Conservation (phyloP, 53 echinoderm and acorn worm genomes). For the Mesocentrotus franciscanus region DNA sequence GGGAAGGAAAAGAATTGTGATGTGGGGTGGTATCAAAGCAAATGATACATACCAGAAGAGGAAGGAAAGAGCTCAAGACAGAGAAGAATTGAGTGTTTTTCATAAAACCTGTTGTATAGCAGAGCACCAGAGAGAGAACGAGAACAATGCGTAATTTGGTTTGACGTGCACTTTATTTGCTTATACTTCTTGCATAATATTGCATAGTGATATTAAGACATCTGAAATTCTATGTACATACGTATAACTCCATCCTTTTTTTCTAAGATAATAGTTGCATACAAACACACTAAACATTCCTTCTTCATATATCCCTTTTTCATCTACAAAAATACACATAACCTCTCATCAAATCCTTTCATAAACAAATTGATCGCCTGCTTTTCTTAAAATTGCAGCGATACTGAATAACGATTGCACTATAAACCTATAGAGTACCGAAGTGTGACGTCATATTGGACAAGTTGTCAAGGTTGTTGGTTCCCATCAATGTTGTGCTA, state of each 20-base stretch:
- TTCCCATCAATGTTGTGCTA: too few relatives aligned
- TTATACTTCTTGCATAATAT: conserved; percentile 63
- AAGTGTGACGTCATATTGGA: too few relatives aligned
- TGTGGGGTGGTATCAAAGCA: background rate
- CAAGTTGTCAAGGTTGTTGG: too few relatives aligned
- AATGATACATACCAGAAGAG: background rate
- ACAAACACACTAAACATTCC: conserved; percentile 7
- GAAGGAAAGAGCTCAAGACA: background rate
- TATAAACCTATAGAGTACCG: background rate
- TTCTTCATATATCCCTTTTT: conserved; percentile 34
- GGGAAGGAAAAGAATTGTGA: too few relatives aligned
- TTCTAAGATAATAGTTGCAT: conserved; percentile 53
- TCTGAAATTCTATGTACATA: conserved; percentile 46
- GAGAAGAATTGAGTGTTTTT: too few relatives aligned
- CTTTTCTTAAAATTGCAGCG: conserved; percentile 46
- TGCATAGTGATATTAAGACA: conserved; percentile 52
- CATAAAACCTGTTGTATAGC: background rate
- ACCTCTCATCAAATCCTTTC: background rate
- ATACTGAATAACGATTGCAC: conserved; percentile 60
- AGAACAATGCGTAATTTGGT: background rate
- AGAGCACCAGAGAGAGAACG: background rate
- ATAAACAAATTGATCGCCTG: conserved; percentile 7
- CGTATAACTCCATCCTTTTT: background rate
- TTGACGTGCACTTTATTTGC: conserved; percentile 62
- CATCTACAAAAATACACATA: conserved; percentile 59